Percentiles rank a stretch among this genome's conserved stretches.
phyloP scores from a whole-genome alignment of 2,888 invertebrate species.

The Pemphredon lugubris region DNA sequence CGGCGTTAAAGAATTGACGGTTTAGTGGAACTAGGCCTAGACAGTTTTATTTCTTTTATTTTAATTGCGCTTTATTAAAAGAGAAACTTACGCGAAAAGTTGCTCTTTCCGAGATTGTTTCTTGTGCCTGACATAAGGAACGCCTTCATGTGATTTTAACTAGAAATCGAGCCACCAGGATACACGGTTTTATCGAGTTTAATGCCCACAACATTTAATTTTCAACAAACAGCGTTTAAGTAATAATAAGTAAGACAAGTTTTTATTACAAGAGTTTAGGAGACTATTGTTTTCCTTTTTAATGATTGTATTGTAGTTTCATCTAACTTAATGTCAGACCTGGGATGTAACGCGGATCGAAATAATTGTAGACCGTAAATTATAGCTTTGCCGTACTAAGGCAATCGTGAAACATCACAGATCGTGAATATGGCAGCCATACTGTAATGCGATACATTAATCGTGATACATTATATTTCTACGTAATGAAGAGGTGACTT shows the following conservation, averaged over 20 bases:
- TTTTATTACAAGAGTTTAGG: conserved; percentile 17
- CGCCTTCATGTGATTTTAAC: conserved; percentile 17
- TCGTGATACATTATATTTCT: conserved; percentile 47
- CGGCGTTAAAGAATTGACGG: conserved; percentile 18
- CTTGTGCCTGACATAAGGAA: no score
- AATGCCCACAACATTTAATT: background rate
- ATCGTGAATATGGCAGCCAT: conserved; percentile 70
- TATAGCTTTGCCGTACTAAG: conserved; percentile 37
- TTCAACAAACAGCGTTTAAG: conserved; percentile 1
- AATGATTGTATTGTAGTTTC: conserved; percentile 10
- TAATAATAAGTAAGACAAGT: conserved; percentile 16
- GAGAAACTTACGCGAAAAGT: background rate
- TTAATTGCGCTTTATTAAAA: background rate
- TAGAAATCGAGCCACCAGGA: conserved; percentile 3
- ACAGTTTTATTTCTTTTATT: conserved; percentile 23
- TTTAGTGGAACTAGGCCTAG: conserved; percentile 54
- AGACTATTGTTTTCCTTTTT: conserved; percentile 2
- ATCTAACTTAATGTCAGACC: conserved; percentile 16
- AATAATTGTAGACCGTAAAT: conserved; percentile 30
- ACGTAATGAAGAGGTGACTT: conserved; percentile 61
- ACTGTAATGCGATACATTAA: conserved; percentile 42
- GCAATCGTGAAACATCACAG: conserved; percentile 65
- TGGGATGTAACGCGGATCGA: conserved; percentile 26
- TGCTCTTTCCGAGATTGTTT: background rate
- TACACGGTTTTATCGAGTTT: conserved; percentile 3